Conservation (phyloP, 2,797 vertebrate species). For the Masticophis lateralis region DNA sequence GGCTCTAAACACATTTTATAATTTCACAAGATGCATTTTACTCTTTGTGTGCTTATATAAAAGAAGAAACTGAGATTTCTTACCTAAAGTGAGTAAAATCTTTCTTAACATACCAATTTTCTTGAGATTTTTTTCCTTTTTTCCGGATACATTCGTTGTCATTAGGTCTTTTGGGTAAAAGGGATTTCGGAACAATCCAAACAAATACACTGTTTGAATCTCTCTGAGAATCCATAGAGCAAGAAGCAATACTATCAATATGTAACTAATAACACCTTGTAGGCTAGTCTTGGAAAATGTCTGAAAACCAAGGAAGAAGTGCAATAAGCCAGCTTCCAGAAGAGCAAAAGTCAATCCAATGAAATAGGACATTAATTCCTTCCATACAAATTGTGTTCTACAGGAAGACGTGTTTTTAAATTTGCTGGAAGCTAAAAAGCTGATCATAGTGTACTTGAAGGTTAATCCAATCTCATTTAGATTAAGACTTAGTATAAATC, state of each 20-base stretch:
- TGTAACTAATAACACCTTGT: constrained; percentile 82
- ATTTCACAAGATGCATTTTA: background rate
- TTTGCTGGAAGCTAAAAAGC: constrained; percentile 58
- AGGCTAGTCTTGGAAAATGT: constrained; percentile 69
- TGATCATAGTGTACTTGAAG: constrained; percentile 64
- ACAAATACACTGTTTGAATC: constrained; percentile 88
- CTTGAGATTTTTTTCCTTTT: constrained; percentile 81
- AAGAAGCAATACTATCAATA: constrained; percentile 81
- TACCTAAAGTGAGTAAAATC: constrained; percentile 90
- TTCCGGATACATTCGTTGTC: constrained; percentile 82
- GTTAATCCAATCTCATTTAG: constrained; percentile 79
- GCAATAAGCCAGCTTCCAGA: constrained; percentile 83
- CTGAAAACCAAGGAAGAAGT: constrained; percentile 76
- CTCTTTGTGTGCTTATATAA: constrained; percentile 28
- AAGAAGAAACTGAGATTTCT: constrained; percentile 63
- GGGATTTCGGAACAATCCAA: constrained; percentile 90
- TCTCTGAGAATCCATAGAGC: constrained; percentile 84
- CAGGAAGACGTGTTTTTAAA: constrained; percentile 55
- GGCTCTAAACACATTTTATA: background rate
- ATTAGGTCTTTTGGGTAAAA: constrained; percentile 89
- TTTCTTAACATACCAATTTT: constrained; percentile 83
- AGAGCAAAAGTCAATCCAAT: constrained; percentile 78
- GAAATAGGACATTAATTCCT: constrained; percentile 79
- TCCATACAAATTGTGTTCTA: constrained; percentile 77
- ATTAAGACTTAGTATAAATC: constrained; percentile 94